phyloP scores from a whole-genome alignment of 92 coral and sea anemone species.

The Scolanthus callimorphus region DNA sequence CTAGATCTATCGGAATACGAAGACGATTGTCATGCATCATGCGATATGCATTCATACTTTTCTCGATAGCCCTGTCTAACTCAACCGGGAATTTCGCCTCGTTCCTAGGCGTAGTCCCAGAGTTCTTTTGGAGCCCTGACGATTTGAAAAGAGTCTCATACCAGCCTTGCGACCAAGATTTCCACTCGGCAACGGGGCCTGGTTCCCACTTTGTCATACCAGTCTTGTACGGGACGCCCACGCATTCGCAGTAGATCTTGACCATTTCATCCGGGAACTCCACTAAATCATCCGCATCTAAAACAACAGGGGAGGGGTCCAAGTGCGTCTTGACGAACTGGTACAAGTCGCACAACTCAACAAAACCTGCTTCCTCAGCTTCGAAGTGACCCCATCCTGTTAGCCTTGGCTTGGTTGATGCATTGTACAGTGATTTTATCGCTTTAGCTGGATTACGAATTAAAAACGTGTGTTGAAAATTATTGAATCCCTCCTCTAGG shows the following conservation, averaged over 20 bases:
- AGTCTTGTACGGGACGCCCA: conserved; percentile 42
- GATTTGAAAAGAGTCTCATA: conserved; percentile 57
- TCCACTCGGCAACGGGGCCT: conserved; percentile 31
- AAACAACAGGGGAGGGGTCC: conserved; percentile 31
- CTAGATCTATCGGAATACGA: too few species aligned
- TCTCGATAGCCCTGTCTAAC: conserved; percentile 35
- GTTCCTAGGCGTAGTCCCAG: not conserved
- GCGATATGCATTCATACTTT: conserved; percentile 47
- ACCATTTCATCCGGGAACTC: conserved; percentile 55
- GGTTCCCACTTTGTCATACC: conserved; percentile 64
- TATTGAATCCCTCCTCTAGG: too few species aligned
- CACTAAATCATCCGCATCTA: too few species aligned
- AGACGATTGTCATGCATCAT: conserved; percentile 31
- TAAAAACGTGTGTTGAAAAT: conserved; percentile 58
- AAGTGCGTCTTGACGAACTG: conserved; percentile 39
- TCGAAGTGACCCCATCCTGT: conserved; percentile 80
- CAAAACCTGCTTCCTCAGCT: conserved; percentile 59
- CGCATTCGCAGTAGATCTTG: conserved; percentile 58
- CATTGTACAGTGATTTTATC: conserved; percentile 46
- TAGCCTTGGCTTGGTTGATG: conserved; percentile 48
- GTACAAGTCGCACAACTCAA: conserved; percentile 52
- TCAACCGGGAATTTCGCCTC: conserved; percentile 29
- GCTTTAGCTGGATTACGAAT: conserved; percentile 60
- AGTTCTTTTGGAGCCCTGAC: conserved; percentile 40
- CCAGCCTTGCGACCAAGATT: conserved; percentile 58